A percentile compares a stretch with the other conserved stretches of the same genome.
These are phyloP conservation scores for Graphium colonna DNA, from an alignment of 2,888 invertebrate genomes.

Conservation along the genomic window DNA sequence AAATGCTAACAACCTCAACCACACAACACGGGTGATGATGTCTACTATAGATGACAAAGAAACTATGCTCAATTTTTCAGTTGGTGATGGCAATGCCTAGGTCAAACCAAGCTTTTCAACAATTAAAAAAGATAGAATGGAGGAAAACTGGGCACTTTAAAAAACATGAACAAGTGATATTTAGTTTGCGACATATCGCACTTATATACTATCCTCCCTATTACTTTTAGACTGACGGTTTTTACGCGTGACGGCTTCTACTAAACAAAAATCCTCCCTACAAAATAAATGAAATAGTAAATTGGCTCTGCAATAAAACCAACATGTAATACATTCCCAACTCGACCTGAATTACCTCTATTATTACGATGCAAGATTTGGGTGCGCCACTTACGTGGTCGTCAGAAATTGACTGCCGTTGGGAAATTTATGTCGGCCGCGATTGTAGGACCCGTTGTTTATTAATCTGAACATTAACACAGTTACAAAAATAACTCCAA, in stretches of 20 bases:
- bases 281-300: conserved; percentile 11
- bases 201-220: too few relatives aligned
- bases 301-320: conserved; percentile 20
- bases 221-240: not conserved
- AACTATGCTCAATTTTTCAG: too few relatives aligned
- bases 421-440: conserved; percentile 4
- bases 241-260: not conserved
- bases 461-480: conserved; percentile 22
- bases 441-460: conserved; percentile 9
- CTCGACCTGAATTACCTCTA: conserved; percentile 25
- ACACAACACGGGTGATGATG: too few relatives aligned
- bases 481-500: conserved; percentile 15
- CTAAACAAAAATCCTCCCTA: not conserved
- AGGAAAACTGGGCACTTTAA: too few relatives aligned
- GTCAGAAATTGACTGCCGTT: conserved; percentile 18
- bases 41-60: too few relatives aligned
- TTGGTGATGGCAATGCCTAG: too few relatives aligned
- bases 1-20: too few relatives aligned
- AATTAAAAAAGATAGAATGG: too few relatives aligned
- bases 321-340: conserved; percentile 10
- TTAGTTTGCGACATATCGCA: too few relatives aligned
- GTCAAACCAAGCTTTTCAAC: too few relatives aligned
- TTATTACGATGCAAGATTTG: conserved; percentile 26
- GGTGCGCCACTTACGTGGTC: conserved; percentile 22
- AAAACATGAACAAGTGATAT: too few relatives aligned